Base-by-base conservation (phyloP, 2,888 invertebrate species). In the Bellardia bayeri region DNA sequence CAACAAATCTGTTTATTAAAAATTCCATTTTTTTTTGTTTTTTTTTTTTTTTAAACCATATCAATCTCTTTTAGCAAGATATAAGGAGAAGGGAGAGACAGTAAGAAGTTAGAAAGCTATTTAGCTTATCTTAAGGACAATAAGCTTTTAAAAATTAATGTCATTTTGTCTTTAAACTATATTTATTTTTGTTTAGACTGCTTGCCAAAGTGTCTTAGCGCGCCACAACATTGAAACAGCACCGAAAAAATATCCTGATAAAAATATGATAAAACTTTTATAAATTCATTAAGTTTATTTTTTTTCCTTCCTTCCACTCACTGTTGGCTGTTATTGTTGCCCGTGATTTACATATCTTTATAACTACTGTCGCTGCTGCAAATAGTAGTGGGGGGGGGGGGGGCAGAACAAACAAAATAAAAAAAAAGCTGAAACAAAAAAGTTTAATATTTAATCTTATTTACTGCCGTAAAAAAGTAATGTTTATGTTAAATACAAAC, bases 381-480 rank as follows among this genome's bases (percentile, higher is more conserved):
- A 74, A 54, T 63, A 58, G 11, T 51, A 6, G n/a, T 51, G n/a
- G 51, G 13, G n/a, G 68, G 23, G 37, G 51, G n/a, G 51, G 51
- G 13, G n/a, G 68, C 8, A 71, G 71, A 80, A 8, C 16, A 42
- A 54, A 51, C 42, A 66, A 64, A 82, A 54, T 37, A 72, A 64
- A 72, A 58, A 54, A 54, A 72, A 23, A 54, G 45, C 40, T 40
- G 42, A 68, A 85, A 66, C 16, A 78, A 82, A 82, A 23, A 85
- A 82, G 64, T 87, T 87, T 85, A 85, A 87, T 82, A 82, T 85
- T 85, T 85, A 87, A 87, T 87, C 85, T 87, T 82, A 79, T 87
- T 87, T 87, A 85, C 87, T 85, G 75, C 71, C 85, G 58, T 87
- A 75, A 66, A 78, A 82, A 78, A 82, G 69, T 82, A 82, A 82